phyloP scores from a whole-genome alignment of 1,140 invertebrate genomes.

The Camponotus floridanus region DNA sequence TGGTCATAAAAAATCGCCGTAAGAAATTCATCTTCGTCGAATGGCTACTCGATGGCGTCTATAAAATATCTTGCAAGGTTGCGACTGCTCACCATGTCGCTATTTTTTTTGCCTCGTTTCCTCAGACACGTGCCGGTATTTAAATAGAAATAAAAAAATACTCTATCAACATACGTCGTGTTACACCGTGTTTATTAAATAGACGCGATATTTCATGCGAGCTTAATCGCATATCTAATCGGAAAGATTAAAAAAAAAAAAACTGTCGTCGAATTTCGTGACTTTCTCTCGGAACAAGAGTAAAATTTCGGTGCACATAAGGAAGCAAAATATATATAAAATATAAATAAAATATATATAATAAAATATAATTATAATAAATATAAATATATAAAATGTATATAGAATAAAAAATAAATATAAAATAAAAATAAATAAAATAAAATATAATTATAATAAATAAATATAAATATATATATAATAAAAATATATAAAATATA shows the following conservation, averaged over 20 bases:
- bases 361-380: too few species aligned
- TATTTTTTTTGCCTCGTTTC: background rate
- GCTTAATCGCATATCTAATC: background rate
- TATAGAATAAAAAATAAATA: too few species aligned
- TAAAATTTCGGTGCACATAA: background rate
- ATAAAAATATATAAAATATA: too few species aligned
- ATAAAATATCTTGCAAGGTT: slow-evolving; percentile 11
- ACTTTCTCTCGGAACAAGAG: background rate
- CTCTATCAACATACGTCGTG: background rate
- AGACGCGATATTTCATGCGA: background rate
- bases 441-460: too few species aligned
- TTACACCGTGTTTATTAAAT: background rate
- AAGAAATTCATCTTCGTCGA: slow-evolving; percentile 50
- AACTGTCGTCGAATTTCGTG: background rate
- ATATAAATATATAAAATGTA: too few species aligned
- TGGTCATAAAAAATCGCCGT: slow-evolving; percentile 29
- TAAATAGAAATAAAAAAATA: background rate
- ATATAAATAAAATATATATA: background rate
- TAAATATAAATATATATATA: too few species aligned
- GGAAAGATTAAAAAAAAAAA: background rate
- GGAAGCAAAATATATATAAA: background rate
- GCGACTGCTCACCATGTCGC: background rate
- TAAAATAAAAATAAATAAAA: too few species aligned
- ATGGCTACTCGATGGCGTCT: slow-evolving; percentile 1
- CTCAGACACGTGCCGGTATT: slow-evolving; percentile 2